Percentiles rank a stretch among this genome's conserved stretches.
phyloP scores from a whole-genome alignment of 2,888 invertebrate genomes.

The Lumbricus terrestris region DNA sequence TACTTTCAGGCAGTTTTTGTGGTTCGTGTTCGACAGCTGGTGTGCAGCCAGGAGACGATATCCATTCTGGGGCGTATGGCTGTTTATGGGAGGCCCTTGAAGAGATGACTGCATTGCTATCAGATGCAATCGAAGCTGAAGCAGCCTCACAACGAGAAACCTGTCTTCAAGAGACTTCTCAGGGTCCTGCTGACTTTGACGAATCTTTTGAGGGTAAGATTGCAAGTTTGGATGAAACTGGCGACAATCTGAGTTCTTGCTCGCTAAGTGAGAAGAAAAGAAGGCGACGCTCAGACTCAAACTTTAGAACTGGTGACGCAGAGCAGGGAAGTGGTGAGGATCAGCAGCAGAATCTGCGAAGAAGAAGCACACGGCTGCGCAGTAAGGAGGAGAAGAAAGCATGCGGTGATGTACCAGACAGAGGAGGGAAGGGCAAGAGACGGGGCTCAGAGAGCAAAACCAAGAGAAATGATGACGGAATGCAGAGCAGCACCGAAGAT shows the following conservation, averaged over 20 bases:
- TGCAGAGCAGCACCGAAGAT: background rate
- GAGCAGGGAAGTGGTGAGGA: background rate
- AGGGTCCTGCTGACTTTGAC: background rate
- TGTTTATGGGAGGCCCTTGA: background rate
- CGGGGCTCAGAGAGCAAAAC: background rate
- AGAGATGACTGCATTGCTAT: background rate
- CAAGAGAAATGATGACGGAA: constrained; percentile 4
- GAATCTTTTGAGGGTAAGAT: background rate
- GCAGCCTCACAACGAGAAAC: background rate
- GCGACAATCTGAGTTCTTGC: background rate
- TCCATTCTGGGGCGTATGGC: background rate
- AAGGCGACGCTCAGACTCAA: background rate
- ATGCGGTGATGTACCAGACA: background rate
- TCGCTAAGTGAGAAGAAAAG: background rate
- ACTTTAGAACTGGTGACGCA: background rate
- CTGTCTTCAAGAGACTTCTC: background rate
- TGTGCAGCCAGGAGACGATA: background rate
- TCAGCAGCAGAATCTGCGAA: background rate
- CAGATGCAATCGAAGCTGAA: background rate
- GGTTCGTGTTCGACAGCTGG: background rate
- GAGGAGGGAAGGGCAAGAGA: constrained; percentile 5
- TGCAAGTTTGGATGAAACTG: background rate
- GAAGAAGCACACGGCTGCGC: constrained; percentile 28
- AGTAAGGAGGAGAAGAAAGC: constrained; percentile 28
- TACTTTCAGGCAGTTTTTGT: background rate